A percentile compares a stretch with the other conserved stretches of the same genome.
phyloP scores from a whole-genome alignment of 2,113 vertebrate genomes.

The Salvator merianae region DNA sequence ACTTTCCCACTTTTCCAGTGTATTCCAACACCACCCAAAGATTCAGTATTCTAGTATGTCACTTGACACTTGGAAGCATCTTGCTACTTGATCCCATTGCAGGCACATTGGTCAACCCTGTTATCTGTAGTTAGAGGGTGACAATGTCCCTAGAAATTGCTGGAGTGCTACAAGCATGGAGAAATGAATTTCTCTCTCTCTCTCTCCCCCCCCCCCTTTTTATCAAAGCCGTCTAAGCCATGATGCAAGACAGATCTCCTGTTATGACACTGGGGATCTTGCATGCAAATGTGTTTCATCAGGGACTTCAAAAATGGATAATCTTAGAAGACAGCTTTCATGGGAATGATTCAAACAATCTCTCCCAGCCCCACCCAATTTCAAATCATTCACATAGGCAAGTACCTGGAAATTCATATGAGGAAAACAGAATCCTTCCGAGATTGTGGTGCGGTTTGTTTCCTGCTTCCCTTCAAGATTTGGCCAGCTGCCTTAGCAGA shows the following conservation, averaged over 20 bases:
- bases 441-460: slow-evolving; percentile 27
- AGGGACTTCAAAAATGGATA: slow-evolving; percentile 39
- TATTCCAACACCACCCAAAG: too few relatives aligned
- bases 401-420: slow-evolving; percentile 54
- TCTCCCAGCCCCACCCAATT: slow-evolving; percentile 51
- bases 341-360: slow-evolving; percentile 57
- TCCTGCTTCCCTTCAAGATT: background rate
- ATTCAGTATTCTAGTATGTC: too few relatives aligned
- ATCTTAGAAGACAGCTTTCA: slow-evolving; percentile 52
- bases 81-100: too few relatives aligned
- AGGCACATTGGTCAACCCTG: background rate
- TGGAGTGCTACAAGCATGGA: background rate
- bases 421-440: slow-evolving; percentile 53
- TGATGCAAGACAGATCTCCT: slow-evolving; percentile 26
- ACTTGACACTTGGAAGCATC: too few relatives aligned
- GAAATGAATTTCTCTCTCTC: background rate
- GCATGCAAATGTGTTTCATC: slow-evolving; percentile 35
- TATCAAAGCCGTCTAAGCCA: slow-evolving; percentile 23
- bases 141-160: background rate
- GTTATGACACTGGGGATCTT: slow-evolving; percentile 27
- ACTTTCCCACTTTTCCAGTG: too few relatives aligned
- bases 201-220: too few relatives aligned
- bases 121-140: background rate
- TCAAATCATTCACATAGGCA: slow-evolving; percentile 51
- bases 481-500: background rate